phyloP scores from a whole-genome alignment of 2,113 vertebrate species.

The Syngnathoides biaculeatus region DNA sequence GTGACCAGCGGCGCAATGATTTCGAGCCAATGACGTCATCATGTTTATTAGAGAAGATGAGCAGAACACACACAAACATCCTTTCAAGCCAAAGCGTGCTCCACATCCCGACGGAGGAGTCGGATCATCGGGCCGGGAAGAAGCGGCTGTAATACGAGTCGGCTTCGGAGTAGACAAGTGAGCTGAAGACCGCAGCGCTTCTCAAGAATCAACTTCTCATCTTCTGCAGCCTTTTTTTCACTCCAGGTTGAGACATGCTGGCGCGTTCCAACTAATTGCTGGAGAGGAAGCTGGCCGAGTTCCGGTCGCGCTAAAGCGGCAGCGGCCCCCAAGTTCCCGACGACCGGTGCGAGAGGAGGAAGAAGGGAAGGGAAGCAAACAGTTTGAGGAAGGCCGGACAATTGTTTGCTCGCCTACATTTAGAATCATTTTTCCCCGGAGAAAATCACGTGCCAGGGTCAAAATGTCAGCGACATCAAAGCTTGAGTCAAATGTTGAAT shows the following conservation, averaged over 20 bases:
- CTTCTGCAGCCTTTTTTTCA: neutral
- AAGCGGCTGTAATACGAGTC: conserved; percentile 23
- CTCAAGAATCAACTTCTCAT: neutral
- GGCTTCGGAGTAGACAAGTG: conserved; percentile 23
- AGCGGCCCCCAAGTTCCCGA: too few relatives aligned
- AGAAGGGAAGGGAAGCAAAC: conserved; percentile 8
- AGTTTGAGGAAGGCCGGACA: neutral
- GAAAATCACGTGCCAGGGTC: too few relatives aligned
- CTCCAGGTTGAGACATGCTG: neutral
- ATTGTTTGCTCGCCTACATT: too few relatives aligned
- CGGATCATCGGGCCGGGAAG: neutral
- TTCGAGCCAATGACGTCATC: neutral
- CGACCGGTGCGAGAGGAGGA: conserved; percentile 23
- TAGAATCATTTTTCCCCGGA: too few relatives aligned
- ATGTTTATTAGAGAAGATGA: neutral
- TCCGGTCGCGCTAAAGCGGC: conserved; percentile 31
- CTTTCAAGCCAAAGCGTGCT: neutral
- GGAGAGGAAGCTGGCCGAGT: conserved; percentile 16
- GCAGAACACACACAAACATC: neutral
- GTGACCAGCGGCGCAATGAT: neutral
- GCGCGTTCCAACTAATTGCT: neutral
- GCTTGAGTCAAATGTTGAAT: too few relatives aligned
- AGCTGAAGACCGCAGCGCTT: conserved; percentile 13
- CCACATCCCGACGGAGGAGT: neutral
- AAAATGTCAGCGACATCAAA: too few relatives aligned